phyloP scores from a whole-genome alignment of 2,888 invertebrate genomes.

The Athalia circularis region DNA sequence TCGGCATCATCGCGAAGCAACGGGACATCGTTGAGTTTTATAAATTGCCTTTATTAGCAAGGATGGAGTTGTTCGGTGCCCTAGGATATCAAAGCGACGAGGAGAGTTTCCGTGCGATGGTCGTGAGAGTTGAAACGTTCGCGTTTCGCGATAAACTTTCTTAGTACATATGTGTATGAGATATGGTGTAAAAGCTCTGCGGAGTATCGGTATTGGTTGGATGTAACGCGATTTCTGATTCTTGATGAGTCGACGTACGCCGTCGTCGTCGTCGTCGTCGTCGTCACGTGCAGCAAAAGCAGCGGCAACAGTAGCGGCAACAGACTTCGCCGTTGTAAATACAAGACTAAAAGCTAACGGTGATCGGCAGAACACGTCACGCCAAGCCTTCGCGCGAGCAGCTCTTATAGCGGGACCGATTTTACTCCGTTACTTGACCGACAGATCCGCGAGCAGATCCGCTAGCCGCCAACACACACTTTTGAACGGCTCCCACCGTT shows the following conservation, averaged over 20 bases:
- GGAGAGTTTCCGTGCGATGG: neutral
- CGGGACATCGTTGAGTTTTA: slow-evolving; percentile 20
- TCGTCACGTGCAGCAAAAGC: slow-evolving; percentile 18
- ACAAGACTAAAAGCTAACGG: slow-evolving; percentile 63
- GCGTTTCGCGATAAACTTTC: slow-evolving; percentile 29
- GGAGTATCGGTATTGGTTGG: neutral
- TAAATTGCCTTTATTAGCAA: slow-evolving; percentile 35
- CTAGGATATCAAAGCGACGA: neutral
- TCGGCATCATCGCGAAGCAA: neutral
- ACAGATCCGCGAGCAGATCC: slow-evolving; percentile 74
- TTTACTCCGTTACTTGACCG: slow-evolving; percentile 73
- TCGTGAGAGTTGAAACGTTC: neutral
- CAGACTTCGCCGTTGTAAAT: slow-evolving; percentile 23
- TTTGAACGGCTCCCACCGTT: neutral
- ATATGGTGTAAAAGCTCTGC: neutral
- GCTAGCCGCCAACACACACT: slow-evolving; percentile 60
- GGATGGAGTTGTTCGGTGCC: neutral
- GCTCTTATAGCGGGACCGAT: slow-evolving; percentile 70
- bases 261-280: neutral
- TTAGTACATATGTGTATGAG: neutral
- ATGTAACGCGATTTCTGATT: slow-evolving; percentile 30
- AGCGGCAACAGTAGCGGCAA: too few species aligned
- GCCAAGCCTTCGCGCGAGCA: slow-evolving; percentile 55
- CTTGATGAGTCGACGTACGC: neutral
- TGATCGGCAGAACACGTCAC: slow-evolving; percentile 71